Evolutionary conservation across 2,797 vertebrate genomes (phyloP), one percentile per base, ranked within the genome.

Genomic region (Parauchenoglanis ngamensis): DNA sequence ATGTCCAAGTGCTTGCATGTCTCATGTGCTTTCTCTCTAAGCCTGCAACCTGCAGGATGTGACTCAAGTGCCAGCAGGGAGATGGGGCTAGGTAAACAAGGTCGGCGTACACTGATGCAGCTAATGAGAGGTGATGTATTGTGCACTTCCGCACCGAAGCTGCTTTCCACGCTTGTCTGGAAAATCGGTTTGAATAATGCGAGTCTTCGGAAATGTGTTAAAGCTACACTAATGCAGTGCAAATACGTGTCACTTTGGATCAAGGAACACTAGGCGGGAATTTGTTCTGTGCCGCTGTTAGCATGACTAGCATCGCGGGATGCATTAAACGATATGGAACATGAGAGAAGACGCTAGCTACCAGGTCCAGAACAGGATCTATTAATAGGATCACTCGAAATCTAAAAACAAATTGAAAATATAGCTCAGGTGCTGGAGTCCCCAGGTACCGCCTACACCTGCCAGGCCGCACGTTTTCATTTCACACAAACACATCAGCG

Each of bases 61-160:
- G 89, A 84, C 86, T 90, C 86, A 89, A 78, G 61, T 86, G 85
- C 89, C 88, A 86, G 83, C 70, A 77, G 88, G 78, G 73, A 87
- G 70, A 86, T n/a, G 44, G 13, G 83, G 79, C 75, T 54, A 88
- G 77, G 85, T 89, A 90, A 90, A 91, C 90, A 90, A 89, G 90
- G 88, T 63, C 72, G 79, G 84, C 82, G 88, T 77, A 73, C 31
- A 86, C 56, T 56, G 84, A 84, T 83, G 89, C 54, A 56, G 80
- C 84, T 90, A 90, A 90, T 89, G 89, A 88, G 89, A 89, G 83
- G 21, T 82, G 89, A 85, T 88, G 91, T 80, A 83, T 85, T 89
- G 88, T 78, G 87, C 63, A 63, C 78, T 77, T 57, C 63, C 63
- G n/a, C 49, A 81, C 67, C 63, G 59, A 77, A 87, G 77, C 83